Evolutionary conservation across 1,140 invertebrate genomes (phyloP).

Genomic region (Dendrolimus punctatus): DNA sequence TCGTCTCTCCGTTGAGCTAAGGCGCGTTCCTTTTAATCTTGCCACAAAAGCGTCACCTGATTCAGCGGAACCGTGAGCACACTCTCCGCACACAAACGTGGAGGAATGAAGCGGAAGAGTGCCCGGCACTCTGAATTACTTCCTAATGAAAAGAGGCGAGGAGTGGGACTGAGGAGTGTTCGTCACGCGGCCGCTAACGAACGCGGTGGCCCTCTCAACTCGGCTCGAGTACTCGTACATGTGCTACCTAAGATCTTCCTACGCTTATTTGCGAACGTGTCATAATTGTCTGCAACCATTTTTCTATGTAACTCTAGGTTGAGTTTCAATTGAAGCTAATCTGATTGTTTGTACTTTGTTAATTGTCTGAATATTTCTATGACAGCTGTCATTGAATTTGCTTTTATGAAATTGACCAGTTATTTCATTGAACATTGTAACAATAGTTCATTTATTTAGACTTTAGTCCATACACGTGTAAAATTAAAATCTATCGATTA

Average conservation of each 20-base stretch:
- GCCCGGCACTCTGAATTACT: constrained; percentile 64
- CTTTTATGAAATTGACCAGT: too few relatives aligned
- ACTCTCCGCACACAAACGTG: constrained; percentile 51
- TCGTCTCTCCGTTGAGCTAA: constrained; percentile 36
- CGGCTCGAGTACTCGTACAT: constrained; percentile 28
- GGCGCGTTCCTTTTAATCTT: constrained; percentile 65
- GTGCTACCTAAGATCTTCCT: not conserved
- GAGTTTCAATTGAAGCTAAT: too few relatives aligned
- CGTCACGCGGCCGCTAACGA: constrained; percentile 61
- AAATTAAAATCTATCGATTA: too few relatives aligned
- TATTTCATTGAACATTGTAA: too few relatives aligned
- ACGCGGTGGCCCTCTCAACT: constrained; percentile 51
- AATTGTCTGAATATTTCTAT: too few relatives aligned
- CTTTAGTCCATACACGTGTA: too few relatives aligned
- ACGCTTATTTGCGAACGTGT: too few relatives aligned
- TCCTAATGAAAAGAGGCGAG: constrained; percentile 68
- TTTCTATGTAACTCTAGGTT: too few relatives aligned
- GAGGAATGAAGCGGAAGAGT: constrained; percentile 66
- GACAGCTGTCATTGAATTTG: too few relatives aligned
- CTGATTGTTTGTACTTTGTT: too few relatives aligned
- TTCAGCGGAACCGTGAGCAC: constrained; percentile 59
- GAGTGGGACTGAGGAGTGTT: constrained; percentile 49
- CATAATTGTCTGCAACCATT: too few relatives aligned
- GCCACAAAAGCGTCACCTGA: constrained; percentile 67
- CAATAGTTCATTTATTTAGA: too few relatives aligned